These are phyloP conservation scores for Heliothis subflexa DNA, from an alignment of 1,140 invertebrate species.

Conservation along the genomic window DNA sequence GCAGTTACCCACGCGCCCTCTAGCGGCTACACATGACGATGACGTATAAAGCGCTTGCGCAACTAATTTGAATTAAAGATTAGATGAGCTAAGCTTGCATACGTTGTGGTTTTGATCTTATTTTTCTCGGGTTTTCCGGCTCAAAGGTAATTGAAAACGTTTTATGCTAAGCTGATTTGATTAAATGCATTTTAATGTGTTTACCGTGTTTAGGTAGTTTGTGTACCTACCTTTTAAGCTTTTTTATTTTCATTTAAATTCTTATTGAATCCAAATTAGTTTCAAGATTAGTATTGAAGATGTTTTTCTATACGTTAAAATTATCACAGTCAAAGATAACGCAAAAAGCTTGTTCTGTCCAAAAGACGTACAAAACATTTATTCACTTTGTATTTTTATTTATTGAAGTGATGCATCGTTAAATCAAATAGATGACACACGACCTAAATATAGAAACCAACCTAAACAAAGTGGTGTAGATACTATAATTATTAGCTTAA, in stretches of 20 bases:
- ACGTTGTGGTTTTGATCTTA: slow-evolving; percentile 2
- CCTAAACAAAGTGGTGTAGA: neutral
- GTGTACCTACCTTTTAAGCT: too few species aligned
- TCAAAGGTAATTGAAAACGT: neutral
- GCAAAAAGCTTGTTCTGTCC: too few species aligned
- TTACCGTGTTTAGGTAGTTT: neutral
- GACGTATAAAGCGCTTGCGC: slow-evolving; percentile 3
- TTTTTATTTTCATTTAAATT: too few species aligned
- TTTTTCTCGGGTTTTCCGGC: neutral
- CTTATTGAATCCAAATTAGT: too few species aligned
- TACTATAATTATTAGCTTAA: slow-evolving; percentile 11
- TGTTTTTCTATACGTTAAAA: too few species aligned
- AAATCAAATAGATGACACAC: neutral
- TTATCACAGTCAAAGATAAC: too few species aligned
- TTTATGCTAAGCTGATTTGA: neutral
- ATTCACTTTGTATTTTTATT: too few species aligned
- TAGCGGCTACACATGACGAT: slow-evolving; percentile 1
- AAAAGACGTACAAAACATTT: too few species aligned
- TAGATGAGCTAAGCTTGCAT: slow-evolving; percentile 17
- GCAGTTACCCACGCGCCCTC: slow-evolving; percentile 20
- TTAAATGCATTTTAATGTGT: neutral
- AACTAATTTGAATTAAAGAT: slow-evolving; percentile 14
- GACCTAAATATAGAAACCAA: neutral
- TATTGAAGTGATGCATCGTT: too few species aligned
- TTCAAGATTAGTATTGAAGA: too few species aligned